Evolutionary conservation across 2,888 invertebrate species (phyloP).

Genomic region (Bellardia bayeri): DNA sequence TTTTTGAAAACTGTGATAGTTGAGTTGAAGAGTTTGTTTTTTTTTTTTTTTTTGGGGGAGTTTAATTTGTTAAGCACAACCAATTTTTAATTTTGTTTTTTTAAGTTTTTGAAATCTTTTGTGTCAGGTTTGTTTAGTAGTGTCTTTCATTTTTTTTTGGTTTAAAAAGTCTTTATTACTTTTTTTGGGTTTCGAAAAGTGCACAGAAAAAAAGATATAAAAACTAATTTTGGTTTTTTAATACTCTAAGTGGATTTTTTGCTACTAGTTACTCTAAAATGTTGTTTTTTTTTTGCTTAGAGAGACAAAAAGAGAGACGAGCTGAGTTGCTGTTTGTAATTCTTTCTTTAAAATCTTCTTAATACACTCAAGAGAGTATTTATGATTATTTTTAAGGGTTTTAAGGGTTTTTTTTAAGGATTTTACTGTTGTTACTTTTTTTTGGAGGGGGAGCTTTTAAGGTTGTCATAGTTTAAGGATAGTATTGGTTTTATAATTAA

Average conservation of each 20-base stretch:
- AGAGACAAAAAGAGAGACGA: slow-evolving; percentile 19
- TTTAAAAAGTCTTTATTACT: neutral
- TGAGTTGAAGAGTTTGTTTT: slow-evolving; percentile 2
- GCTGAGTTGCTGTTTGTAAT: slow-evolving; percentile 19
- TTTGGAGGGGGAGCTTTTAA: neutral
- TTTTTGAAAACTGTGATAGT: slow-evolving; percentile 15
- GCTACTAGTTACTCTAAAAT: slow-evolving; percentile 61
- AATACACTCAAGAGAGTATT: neutral
- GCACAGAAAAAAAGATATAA: slow-evolving; percentile 48
- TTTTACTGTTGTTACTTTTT: slow-evolving; percentile 75
- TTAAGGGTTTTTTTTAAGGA: slow-evolving; percentile 75
- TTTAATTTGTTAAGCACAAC: slow-evolving; percentile 1
- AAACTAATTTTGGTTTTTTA: slow-evolving; percentile 44
- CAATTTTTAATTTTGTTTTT: slow-evolving; percentile 18
- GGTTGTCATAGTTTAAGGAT: neutral
- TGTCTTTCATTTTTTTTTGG: slow-evolving; percentile 6
- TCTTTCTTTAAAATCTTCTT: slow-evolving; percentile 53
- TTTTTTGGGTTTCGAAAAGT: slow-evolving; percentile 47
- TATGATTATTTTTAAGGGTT: slow-evolving; percentile 27
- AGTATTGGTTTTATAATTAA: slow-evolving; percentile 72
- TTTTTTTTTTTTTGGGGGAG: neutral
- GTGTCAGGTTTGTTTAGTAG: slow-evolving; percentile 33
- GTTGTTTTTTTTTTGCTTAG: slow-evolving; percentile 15
- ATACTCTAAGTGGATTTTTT: slow-evolving; percentile 54
- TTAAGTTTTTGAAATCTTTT: slow-evolving; percentile 1